These are phyloP conservation scores for Drosophila recens DNA, from an alignment of 2,888 invertebrate species.

Conservation along the genomic window DNA sequence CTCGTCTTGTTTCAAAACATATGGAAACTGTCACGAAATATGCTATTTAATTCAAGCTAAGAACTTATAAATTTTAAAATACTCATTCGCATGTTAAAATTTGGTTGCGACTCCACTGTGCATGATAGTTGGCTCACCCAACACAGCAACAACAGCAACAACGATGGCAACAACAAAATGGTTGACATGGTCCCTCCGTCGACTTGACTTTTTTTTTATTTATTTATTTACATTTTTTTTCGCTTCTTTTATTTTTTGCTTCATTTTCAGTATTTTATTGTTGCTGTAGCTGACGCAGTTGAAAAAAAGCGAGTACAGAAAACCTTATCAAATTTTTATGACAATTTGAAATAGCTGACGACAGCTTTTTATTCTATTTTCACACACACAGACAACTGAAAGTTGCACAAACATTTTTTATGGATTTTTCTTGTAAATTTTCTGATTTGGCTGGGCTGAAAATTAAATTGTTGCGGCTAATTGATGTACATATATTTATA, in stretches of 20 bases:
- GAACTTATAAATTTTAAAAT: too few species aligned
- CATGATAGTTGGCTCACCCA: conserved; percentile 45
- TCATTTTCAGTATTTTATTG: conserved; percentile 31
- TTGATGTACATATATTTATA: conserved; percentile 66
- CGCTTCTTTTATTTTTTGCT: conserved; percentile 14
- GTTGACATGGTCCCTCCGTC: conserved; percentile 41
- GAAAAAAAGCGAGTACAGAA: conserved; percentile 49
- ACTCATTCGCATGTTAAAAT: conserved; percentile 17
- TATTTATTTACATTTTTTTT: conserved; percentile 24
- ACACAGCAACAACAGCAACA: conserved; percentile 12
- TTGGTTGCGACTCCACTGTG: conserved; percentile 18
- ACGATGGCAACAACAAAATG: conserved; percentile 43
- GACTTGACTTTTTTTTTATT: conserved; percentile 10
- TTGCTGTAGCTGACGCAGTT: conserved; percentile 50
- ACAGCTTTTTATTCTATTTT: conserved; percentile 42
- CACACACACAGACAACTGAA: conserved; percentile 24
- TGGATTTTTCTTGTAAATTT: conserved; percentile 71
- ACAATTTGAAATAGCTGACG: conserved; percentile 76
- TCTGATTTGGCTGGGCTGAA: conserved; percentile 45
- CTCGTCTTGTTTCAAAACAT: too few species aligned
- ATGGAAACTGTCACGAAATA: too few species aligned
- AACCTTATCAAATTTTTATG: conserved; percentile 75
- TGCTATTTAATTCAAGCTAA: too few species aligned
- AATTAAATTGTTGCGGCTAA: conserved; percentile 73
- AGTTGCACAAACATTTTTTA: conserved; percentile 62